phyloP scores from a whole-genome alignment of 1,140 invertebrate species.

The Battus philenor region DNA sequence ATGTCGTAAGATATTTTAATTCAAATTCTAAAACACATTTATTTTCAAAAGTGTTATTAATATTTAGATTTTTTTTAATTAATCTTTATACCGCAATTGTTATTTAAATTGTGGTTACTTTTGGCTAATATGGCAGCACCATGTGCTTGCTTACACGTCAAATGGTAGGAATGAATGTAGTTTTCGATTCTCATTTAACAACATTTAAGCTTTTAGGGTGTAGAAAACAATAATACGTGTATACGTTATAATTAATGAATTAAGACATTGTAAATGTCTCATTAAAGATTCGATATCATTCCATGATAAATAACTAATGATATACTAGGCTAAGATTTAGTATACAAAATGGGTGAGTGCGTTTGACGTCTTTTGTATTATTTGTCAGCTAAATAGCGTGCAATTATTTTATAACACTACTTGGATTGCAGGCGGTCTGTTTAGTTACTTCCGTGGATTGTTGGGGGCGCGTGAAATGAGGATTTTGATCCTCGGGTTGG shows the following conservation, averaged over 20 bases:
- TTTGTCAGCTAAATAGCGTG: conserved; percentile 12
- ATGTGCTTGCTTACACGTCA: conserved; percentile 70
- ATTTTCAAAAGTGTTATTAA: no score
- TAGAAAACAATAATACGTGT: conserved; percentile 17
- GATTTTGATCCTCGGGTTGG: conserved; percentile 97
- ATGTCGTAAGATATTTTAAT: no score
- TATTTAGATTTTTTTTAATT: no score
- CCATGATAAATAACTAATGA: conserved; percentile 54
- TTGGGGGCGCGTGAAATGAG: conserved; percentile 97
- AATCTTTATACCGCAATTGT: no score
- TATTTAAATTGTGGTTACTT: no score
- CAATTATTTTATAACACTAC: neutral
- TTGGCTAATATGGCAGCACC: no score
- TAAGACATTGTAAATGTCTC: conserved; percentile 35
- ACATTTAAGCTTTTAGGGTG: conserved; percentile 19
- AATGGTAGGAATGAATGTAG: conserved; percentile 27
- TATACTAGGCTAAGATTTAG: conserved; percentile 52
- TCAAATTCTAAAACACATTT: no score
- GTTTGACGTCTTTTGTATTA: conserved; percentile 22
- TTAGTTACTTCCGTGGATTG: conserved; percentile 96
- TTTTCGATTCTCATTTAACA: conserved; percentile 11
- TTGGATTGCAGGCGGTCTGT: conserved; percentile 87
- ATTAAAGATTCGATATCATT: conserved; percentile 32
- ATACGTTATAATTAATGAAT: conserved; percentile 16
- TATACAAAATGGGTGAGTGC: conserved; percentile 61